Evolutionary conservation across 2,888 invertebrate genomes (phyloP).

Genomic region (Eupelmus urozonus): DNA sequence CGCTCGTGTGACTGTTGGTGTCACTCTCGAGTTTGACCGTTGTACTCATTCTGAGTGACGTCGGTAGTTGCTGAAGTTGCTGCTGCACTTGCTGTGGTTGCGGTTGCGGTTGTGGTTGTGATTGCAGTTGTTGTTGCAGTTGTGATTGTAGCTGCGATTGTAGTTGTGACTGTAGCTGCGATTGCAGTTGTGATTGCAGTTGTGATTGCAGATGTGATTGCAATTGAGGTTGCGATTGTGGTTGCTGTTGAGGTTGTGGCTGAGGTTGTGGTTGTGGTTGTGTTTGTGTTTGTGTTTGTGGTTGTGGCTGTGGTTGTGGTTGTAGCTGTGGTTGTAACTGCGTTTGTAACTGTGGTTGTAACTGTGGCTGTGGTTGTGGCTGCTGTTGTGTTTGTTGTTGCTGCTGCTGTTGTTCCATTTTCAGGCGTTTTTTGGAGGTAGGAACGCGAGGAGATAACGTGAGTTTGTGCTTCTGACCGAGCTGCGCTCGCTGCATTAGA

Average conservation of each 20-base stretch:
- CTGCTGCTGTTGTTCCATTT: constrained; percentile 62
- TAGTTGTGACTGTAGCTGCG: constrained; percentile 1
- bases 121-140: constrained; percentile 23
- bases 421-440: constrained; percentile 76
- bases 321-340: constrained; percentile 18
- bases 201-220: constrained; percentile 19
- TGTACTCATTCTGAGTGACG: constrained; percentile 20
- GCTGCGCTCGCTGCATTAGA: constrained; percentile 79
- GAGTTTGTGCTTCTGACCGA: constrained; percentile 78
- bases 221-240: background rate
- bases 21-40: constrained; percentile 71
- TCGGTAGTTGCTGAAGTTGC: background rate
- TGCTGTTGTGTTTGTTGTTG: constrained; percentile 36
- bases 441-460: constrained; percentile 78
- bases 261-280: background rate
- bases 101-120: background rate
- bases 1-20: constrained; percentile 59
- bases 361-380: constrained; percentile 4
- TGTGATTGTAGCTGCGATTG: constrained; percentile 14
- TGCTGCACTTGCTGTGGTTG: background rate
- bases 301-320: background rate
- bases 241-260: constrained; percentile 18
- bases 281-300: too few species aligned
- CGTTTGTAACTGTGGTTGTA: constrained; percentile 5
- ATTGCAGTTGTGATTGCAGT: constrained; percentile 21